Base-by-base conservation (phyloP, 1,140 invertebrate species). In the Macrosteles quadrilineatus region DNA sequence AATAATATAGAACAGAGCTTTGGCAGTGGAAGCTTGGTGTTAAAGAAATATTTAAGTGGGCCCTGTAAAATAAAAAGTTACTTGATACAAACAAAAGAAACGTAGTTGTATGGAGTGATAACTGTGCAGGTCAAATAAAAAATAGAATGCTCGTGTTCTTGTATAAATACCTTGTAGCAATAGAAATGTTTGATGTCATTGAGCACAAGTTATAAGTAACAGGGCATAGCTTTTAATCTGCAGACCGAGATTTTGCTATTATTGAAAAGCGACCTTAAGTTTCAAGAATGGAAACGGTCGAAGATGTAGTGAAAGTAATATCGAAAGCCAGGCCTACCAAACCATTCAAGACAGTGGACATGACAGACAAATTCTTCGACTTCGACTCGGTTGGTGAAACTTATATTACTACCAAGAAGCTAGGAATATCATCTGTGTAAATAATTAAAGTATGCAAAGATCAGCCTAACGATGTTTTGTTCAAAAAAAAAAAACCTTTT, bases 41-140 rank as follows among this genome's bases (percentile, higher is more conserved):
- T n/a, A n/a, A n/a, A n/a, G n/a, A n/a, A n/a, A n/a, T n/a, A n/a
- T n/a, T n/a, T n/a, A n/a, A n/a, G n/a, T n/a, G n/a, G n/a, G n/a
- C n/a, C n/a, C n/a, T n/a, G n/a, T n/a, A n/a, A n/a, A n/a, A n/a
- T n/a, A n/a, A n/a, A n/a, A n/a, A 29, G 25, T 29, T 43, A 50
- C 45, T 67, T 2, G 17, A 4, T 25, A 67, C 12, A 23, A 0
- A 12, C n/a, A 67, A 67, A 67, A 17, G 1, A 30, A 67, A 76
- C 36, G 25, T 73, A 29, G 23, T 62, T 23, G 47, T 73, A 1
- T 74, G 69, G 72, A 72, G 67, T 67, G 74, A 74, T 21, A 75
- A 75, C 32, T 74, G 71, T 36, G 67, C 31, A 21, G 71, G 71
- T 3, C 72, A 73, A 71, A 73, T 65, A 11, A 74, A 75, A 71